Conservation (phyloP, 1,140 invertebrate species). For the Drosophila suzukii region DNA sequence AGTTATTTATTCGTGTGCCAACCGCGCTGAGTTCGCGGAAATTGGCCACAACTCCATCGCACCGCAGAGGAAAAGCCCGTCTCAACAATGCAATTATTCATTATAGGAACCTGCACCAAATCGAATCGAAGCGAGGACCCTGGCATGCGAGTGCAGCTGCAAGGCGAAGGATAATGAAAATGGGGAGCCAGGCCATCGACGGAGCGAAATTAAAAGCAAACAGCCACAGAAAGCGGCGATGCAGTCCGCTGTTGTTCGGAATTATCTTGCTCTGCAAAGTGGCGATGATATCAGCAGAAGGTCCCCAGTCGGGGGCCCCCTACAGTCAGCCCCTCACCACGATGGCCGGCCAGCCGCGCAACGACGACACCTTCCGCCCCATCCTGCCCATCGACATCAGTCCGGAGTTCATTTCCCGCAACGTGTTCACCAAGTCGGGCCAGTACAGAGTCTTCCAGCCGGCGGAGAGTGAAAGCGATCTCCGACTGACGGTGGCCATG, state of each 20-base stretch:
- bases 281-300: conserved; percentile 19
- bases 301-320: not conserved
- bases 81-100: conserved; percentile 39
- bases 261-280: conserved; percentile 51
- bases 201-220: conserved; percentile 69
- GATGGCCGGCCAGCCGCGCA: conserved; percentile 55
- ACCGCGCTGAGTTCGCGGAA: conserved; percentile 19
- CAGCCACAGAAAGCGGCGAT: conserved; percentile 67
- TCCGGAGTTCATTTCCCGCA: conserved; percentile 78
- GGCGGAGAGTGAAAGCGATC: conserved; percentile 68
- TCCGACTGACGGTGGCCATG: conserved; percentile 62
- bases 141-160: conserved; percentile 61
- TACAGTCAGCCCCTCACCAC: conserved; percentile 73
- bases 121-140: conserved; percentile 14
- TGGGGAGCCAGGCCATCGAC: conserved; percentile 52
- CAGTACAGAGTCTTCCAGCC: conserved; percentile 81
- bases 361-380: conserved; percentile 71
- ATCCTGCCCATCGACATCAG: conserved; percentile 75
- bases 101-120: conserved; percentile 38
- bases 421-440: conserved; percentile 77
- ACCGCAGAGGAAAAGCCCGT: not conserved
- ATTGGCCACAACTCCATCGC: conserved; percentile 21
- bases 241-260: conserved; percentile 39
- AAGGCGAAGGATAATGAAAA: conserved; percentile 58
- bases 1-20: conserved; percentile 54